These are phyloP conservation scores for Brachymystax lenok DNA, from an alignment of 2,797 vertebrate species.

Conservation along the genomic window DNA sequence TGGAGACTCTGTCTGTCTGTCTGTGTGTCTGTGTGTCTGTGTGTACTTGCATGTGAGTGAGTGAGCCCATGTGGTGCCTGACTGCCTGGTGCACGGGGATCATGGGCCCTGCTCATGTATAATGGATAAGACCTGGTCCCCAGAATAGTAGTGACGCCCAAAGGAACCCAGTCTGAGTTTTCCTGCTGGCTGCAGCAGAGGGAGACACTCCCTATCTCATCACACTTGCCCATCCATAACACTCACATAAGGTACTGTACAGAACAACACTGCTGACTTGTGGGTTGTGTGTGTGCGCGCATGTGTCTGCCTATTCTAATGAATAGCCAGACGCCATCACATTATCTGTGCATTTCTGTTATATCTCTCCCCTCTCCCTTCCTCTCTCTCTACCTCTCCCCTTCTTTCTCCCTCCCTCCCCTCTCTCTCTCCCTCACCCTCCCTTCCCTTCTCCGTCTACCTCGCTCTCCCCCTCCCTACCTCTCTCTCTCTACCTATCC, in stretches of 20 bases:
- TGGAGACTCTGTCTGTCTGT: not conserved
- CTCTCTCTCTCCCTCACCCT: too few species aligned
- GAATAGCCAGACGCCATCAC: too few species aligned
- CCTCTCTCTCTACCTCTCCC: slow-evolving; percentile 4
- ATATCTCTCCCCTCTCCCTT: slow-evolving; percentile 14
- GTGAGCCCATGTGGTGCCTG: not conserved
- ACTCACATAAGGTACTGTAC: not conserved
- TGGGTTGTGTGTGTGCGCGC: too few species aligned
- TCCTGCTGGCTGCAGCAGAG: not conserved
- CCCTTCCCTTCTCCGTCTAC: too few species aligned
- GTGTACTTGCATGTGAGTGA: not conserved
- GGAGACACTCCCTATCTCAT: not conserved
- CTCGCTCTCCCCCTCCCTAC: too few species aligned
- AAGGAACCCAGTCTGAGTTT: not conserved
- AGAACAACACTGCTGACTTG: not conserved
- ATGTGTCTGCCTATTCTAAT: too few species aligned
- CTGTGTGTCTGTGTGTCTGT: not conserved
- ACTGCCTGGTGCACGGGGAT: not conserved
- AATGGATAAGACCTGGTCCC: not conserved
- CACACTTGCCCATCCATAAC: too few species aligned
- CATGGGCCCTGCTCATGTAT: slow-evolving; percentile 3
- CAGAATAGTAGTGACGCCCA: not conserved
- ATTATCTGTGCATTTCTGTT: too few species aligned
- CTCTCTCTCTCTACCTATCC: too few species aligned
- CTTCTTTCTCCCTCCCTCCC: not conserved